Percentiles rank a stretch among this genome's conserved stretches.
Evolutionary conservation across 2,888 invertebrate species (phyloP).

Genomic region (Idaea straminata): DNA sequence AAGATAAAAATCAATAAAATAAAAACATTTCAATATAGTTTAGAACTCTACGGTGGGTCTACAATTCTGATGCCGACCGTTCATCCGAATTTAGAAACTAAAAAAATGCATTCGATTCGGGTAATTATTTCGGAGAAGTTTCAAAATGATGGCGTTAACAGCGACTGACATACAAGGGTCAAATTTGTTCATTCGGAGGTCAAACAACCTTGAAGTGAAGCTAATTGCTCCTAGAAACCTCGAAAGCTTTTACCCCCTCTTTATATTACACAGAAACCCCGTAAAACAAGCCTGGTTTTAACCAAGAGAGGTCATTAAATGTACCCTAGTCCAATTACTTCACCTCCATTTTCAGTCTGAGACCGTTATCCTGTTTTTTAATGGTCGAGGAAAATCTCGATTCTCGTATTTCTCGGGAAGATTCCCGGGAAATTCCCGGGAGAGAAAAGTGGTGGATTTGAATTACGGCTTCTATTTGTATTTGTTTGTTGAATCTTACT

Average conservation of each 20-base stretch:
- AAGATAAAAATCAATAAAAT: no score
- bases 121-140: no score
- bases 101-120: no score
- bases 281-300: background rate
- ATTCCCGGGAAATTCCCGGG: slow-evolving; percentile 15
- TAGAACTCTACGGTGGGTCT: no score
- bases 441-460: slow-evolving; percentile 38
- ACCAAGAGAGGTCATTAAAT: slow-evolving; percentile 2
- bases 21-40: no score
- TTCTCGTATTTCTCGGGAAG: slow-evolving; percentile 6
- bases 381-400: slow-evolving; percentile 8
- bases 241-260: background rate
- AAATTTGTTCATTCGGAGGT: background rate
- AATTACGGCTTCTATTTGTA: slow-evolving; percentile 52
- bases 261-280: background rate
- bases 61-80: background rate
- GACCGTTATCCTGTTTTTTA: slow-evolving; percentile 10
- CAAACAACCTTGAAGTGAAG: background rate
- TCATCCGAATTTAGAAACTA: no score
- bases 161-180: background rate
- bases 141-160: background rate
- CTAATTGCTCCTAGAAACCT: background rate
- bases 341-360: background rate
- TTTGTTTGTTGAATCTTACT: slow-evolving; percentile 55
- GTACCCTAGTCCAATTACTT: slow-evolving; percentile 1